These are phyloP conservation scores for Synchiropus splendidus DNA, from an alignment of 2,113 vertebrate species.

Conservation along the genomic window DNA sequence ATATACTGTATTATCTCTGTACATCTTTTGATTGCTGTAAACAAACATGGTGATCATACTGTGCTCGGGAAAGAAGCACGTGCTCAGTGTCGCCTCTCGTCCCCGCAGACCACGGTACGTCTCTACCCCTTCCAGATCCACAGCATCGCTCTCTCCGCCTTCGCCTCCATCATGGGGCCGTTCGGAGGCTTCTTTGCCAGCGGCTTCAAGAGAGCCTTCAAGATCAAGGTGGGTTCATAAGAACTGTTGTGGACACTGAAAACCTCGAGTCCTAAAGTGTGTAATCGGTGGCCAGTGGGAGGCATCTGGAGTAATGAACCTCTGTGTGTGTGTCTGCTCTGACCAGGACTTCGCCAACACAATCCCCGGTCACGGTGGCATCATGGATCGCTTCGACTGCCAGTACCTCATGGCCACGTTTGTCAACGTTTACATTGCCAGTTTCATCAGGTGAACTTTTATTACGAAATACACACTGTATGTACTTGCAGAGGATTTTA, in stretches of 20 bases:
- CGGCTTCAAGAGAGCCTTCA: conserved; percentile 96
- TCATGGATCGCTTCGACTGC: conserved; percentile 98
- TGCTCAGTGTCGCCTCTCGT: conserved; percentile 8
- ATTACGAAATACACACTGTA: too few species aligned
- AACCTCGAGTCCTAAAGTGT: too few species aligned
- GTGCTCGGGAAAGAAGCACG: too few species aligned
- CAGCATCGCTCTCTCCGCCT: conserved; percentile 90
- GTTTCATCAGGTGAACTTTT: conserved; percentile 86
- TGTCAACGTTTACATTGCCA: conserved; percentile 98
- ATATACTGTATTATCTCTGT: too few species aligned
- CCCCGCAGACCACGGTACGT: conserved; percentile 76
- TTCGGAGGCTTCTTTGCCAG: conserved; percentile 98
- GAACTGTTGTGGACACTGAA: too few species aligned
- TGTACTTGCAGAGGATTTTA: too few species aligned
- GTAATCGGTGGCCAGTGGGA: too few species aligned
- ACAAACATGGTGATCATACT: too few species aligned
- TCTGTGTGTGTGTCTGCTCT: too few species aligned
- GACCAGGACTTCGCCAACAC: conserved; percentile 94
- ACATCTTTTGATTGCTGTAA: too few species aligned
- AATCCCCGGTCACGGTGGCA: conserved; percentile 92
- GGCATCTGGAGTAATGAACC: too few species aligned
- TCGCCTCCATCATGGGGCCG: conserved; percentile 90
- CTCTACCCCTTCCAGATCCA: conserved; percentile 98
- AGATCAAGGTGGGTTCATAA: conserved; percentile 81
- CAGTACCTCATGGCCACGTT: conserved; percentile 99